phyloP scores from a whole-genome alignment of 2,888 invertebrate genomes.

The Tachina fera region DNA sequence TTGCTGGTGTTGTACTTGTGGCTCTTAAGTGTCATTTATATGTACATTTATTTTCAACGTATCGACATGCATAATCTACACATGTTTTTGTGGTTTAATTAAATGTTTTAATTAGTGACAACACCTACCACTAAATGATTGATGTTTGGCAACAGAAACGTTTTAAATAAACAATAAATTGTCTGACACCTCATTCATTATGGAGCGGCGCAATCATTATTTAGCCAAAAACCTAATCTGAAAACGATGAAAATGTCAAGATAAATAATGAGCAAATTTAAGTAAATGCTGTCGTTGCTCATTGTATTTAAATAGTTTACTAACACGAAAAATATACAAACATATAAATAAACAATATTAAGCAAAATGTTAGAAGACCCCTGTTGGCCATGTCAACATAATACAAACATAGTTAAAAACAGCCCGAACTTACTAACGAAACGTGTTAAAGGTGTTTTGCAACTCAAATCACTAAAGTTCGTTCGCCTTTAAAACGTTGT shows the following conservation, averaged over 20 bases:
- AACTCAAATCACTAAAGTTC: no score
- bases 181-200: constrained; percentile 53
- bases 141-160: constrained; percentile 50
- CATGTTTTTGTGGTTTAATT: constrained; percentile 28
- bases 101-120: constrained; percentile 59
- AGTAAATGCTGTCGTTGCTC: constrained; percentile 18
- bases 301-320: constrained; percentile 15
- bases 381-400: no score
- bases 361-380: not conserved
- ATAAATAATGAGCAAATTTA: constrained; percentile 56
- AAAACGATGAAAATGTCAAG: constrained; percentile 67
- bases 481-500: no score
- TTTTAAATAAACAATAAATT: constrained; percentile 57
- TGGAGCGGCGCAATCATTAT: constrained; percentile 50
- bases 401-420: no score
- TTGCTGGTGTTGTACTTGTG: no score
- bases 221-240: constrained; percentile 50
- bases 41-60: no score
- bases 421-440: no score
- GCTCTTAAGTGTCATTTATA: no score
- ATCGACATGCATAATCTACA: not conserved
- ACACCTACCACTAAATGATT: constrained; percentile 45
- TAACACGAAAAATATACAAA: not conserved
- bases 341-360: constrained; percentile 6
- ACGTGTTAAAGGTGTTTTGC: no score